Percentiles rank a stretch among this genome's conserved stretches.
phyloP scores from a whole-genome alignment of 2,888 invertebrate genomes.

The Parascotia fuliginaria region DNA sequence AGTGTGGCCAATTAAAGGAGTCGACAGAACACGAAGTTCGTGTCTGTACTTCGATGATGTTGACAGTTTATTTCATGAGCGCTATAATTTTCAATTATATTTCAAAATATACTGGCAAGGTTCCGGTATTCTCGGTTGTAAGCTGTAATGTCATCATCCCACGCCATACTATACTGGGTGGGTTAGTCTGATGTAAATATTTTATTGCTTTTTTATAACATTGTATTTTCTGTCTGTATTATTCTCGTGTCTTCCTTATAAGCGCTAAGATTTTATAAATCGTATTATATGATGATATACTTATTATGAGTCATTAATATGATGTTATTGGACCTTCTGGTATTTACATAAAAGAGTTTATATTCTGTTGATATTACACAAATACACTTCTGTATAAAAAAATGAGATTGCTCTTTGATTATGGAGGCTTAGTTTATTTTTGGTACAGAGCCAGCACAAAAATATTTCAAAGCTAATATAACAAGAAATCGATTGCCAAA shows the following conservation, averaged over 20 bases:
- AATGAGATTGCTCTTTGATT: too few species aligned
- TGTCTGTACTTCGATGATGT: conserved; percentile 60
- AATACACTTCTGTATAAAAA: too few species aligned
- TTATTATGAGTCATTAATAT: neutral
- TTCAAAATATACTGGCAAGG: conserved; percentile 55
- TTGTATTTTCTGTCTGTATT: conserved; percentile 25
- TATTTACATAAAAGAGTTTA: neutral
- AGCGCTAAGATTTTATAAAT: conserved; percentile 13
- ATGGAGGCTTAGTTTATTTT: neutral
- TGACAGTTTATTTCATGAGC: conserved; percentile 66
- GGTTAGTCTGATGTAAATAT: conserved; percentile 45
- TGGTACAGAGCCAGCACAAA: neutral
- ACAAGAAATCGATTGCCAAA: neutral
- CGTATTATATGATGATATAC: neutral
- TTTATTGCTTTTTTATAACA: conserved; percentile 41
- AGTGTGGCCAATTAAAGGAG: conserved; percentile 72
- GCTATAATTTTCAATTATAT: conserved; percentile 73
- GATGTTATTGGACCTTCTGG: neutral
- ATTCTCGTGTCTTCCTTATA: conserved; percentile 14
- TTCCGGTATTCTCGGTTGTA: conserved; percentile 51
- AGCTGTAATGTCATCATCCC: conserved; percentile 57
- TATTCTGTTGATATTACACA: neutral
- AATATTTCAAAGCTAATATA: neutral
- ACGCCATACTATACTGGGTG: conserved; percentile 48
- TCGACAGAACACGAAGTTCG: conserved; percentile 68